These are phyloP conservation scores for Neodon shergylaensis DNA, from an alignment of 2,113 vertebrate species.

Conservation along the genomic window DNA sequence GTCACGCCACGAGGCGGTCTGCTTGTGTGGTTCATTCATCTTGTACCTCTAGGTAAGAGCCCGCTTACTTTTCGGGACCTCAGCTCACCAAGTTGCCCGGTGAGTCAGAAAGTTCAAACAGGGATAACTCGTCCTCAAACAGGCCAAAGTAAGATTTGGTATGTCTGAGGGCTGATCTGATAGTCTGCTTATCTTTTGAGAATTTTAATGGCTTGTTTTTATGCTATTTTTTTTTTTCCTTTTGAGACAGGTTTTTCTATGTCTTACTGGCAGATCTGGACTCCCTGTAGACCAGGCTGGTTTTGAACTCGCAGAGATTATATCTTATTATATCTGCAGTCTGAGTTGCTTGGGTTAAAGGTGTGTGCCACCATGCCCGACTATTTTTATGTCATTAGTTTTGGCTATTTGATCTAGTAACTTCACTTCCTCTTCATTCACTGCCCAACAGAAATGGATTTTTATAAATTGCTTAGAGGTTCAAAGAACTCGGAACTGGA, in stretches of 20 bases:
- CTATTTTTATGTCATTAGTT: neutral
- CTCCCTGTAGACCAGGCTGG: neutral
- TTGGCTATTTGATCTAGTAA: neutral
- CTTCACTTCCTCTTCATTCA: no score
- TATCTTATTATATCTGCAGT: neutral
- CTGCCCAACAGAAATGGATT: neutral
- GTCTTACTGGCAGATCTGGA: neutral
- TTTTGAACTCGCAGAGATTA: neutral
- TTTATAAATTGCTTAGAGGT: neutral
- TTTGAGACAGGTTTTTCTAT: neutral
- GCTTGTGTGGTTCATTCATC: neutral
- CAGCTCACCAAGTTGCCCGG: neutral
- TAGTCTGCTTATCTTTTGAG: neutral
- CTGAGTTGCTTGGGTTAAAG: neutral
- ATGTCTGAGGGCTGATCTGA: neutral
- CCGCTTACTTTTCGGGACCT: neutral
- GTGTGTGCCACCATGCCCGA: neutral
- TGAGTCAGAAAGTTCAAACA: neutral
- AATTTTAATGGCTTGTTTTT: conserved; percentile 5
- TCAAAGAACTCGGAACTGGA: conserved; percentile 27
- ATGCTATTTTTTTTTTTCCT: neutral
- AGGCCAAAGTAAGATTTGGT: neutral
- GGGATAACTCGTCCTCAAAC: neutral
- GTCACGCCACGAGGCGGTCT: neutral
- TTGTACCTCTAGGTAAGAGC: neutral